These are phyloP conservation scores for Leptopilina myrica DNA, from an alignment of 2,888 invertebrate genomes.

Conservation along the genomic window DNA sequence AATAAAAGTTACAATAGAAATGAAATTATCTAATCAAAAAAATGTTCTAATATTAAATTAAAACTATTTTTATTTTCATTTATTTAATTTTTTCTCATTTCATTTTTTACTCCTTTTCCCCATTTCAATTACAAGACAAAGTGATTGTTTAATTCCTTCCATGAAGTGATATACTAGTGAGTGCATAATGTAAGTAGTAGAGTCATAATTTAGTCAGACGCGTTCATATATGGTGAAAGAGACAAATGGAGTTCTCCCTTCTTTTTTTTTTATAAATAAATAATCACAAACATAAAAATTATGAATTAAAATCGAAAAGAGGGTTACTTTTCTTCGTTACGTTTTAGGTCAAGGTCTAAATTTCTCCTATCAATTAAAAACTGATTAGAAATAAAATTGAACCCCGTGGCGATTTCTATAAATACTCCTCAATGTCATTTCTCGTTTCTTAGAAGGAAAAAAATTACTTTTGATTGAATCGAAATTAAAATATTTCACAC, in stretches of 20 bases:
- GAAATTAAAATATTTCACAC: no score
- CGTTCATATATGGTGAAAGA: not conserved
- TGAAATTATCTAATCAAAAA: no score
- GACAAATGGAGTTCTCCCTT: not conserved
- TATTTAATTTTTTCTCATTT: no score
- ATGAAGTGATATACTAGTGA: not conserved
- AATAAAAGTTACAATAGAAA: no score
- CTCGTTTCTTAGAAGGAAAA: not conserved
- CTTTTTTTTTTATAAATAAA: not conserved
- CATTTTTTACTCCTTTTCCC: no score
- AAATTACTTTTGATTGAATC: not conserved
- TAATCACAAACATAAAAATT: not conserved
- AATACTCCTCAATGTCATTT: not conserved
- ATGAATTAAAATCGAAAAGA: not conserved
- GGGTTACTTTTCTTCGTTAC: not conserved
- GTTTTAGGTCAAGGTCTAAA: slow-evolving; percentile 16
- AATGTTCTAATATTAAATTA: no score
- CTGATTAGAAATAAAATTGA: slow-evolving; percentile 16
- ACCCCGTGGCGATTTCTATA: slow-evolving; percentile 1
- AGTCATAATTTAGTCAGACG: slow-evolving; percentile 12
- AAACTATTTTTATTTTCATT: no score
- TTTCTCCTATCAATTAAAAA: slow-evolving; percentile 19
- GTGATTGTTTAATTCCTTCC: no score
- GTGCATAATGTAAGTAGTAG: slow-evolving; percentile 21
- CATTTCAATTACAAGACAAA: no score